Base-by-base conservation (phyloP, 2,888 invertebrate species). In the Nipponacmea schrenckii region DNA sequence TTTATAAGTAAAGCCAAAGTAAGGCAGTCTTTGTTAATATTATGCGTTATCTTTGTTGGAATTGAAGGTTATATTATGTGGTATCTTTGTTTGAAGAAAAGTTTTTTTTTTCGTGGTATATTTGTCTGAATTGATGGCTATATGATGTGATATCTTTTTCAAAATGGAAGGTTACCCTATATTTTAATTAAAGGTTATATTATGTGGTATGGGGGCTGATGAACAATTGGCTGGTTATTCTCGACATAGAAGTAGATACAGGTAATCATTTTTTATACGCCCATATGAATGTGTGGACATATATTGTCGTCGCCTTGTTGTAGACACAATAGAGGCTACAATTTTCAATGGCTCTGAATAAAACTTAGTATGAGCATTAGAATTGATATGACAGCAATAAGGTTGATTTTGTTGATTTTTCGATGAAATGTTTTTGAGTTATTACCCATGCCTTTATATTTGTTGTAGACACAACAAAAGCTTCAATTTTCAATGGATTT, bases 181-280 rank as follows among this genome's bases (percentile, higher is more conserved):
- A 17, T 8, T 70, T 15, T 44, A 63, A 31, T 72, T 74, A 0
- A 80, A 94, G 94, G 92, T 96, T 26, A 89, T 96, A 74, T 88
- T 97, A 78, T 90, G 95, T 81, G 98, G 98, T 48, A 96, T 96
- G 91, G 98, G 98, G 10, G 98, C 98, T 0, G 99, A 99, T 91
- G 99, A 99, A 90, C 91, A 98, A 76, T 94, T 98, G 86, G 97
- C 96, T 67, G 98, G 98, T 1, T 98, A 98, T 86, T 93, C 93
- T 48, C 92, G 96, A 74, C 97, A 98, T 86, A 91, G 96, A 82
- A 94, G 93, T 87, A 79, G 91, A 90, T 81, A 92, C 90, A 82
- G 81, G 86, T 87, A 78, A 39, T 8, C 39, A 8, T 39, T 8
- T 39, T 39, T 39, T n/a, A n/a, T n/a, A n/a, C n/a, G n/a, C n/a